These are phyloP conservation scores for Plumapathes pennacea DNA, from an alignment of 92 coral and sea anemone species.

Conservation along the genomic window DNA sequence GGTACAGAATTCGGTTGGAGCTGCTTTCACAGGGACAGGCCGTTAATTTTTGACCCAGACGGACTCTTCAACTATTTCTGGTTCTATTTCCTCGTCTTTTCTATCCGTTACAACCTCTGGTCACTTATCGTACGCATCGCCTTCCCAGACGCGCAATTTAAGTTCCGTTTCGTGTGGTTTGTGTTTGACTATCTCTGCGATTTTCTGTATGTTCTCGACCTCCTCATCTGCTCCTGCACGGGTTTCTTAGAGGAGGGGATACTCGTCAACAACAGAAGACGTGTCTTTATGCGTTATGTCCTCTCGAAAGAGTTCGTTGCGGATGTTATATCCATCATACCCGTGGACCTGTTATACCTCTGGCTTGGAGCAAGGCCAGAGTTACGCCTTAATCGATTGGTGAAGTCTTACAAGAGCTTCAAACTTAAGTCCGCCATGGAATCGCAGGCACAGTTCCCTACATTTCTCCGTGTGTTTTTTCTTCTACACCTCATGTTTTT, in stretches of 20 bases:
- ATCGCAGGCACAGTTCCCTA: conserved; percentile 85
- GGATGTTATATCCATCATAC: conserved; percentile 72
- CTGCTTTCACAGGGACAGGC: conserved; percentile 40
- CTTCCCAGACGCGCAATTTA: conserved; percentile 73
- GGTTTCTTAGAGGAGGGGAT: conserved; percentile 91
- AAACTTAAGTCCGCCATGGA: conserved; percentile 82
- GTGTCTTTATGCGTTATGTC: conserved; percentile 51
- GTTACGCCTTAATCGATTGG: conserved; percentile 69
- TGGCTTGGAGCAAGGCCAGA: conserved; percentile 66
- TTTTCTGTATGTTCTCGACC: conserved; percentile 65
- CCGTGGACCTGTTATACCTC: conserved; percentile 72
- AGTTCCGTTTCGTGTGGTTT: conserved; percentile 69
- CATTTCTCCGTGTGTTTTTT: conserved; percentile 79
- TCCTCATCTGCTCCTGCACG: conserved; percentile 62
- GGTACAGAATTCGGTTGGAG: conserved; percentile 18
- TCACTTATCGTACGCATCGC: conserved; percentile 82
- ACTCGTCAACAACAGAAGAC: conserved; percentile 58
- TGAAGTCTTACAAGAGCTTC: conserved; percentile 78
- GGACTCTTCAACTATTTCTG: conserved; percentile 78
- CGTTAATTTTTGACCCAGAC: conserved; percentile 72
- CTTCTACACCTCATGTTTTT: conserved; percentile 90
- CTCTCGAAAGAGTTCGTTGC: conserved; percentile 61
- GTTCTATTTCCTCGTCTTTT: conserved; percentile 79
- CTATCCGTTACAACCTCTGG: conserved; percentile 91
- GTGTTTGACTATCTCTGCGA: conserved; percentile 85